Evolutionary conservation across 2,113 vertebrate species (phyloP).

Genomic region (Semnopithecus entellus): DNA sequence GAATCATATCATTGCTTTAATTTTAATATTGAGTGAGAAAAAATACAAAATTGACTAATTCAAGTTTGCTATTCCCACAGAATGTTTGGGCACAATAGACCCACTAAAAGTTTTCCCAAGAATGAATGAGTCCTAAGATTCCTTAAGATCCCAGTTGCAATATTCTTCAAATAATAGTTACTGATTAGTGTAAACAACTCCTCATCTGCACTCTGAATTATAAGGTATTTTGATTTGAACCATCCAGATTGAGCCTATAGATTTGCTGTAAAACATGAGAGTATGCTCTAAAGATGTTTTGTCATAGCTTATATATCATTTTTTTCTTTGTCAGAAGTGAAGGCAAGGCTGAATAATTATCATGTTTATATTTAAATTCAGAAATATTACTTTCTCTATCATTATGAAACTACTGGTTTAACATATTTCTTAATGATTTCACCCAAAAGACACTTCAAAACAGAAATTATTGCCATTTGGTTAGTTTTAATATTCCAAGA

Average conservation of each 20-base stretch:
- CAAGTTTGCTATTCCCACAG: not conserved
- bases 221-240: not conserved
- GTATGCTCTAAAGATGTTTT: accelerated
- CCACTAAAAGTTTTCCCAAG: not conserved
- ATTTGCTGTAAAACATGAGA: not conserved
- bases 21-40: not conserved
- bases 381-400: not conserved
- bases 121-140: not conserved
- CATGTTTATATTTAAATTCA: not conserved
- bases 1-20: not conserved
- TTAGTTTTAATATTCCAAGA: not conserved
- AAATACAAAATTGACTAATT: not conserved
- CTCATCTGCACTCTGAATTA: not conserved
- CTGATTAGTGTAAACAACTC: not conserved
- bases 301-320: not conserved
- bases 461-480: not conserved
- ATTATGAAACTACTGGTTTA: not conserved
- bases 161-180: not conserved
- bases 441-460: not conserved
- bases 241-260: not conserved
- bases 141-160: not conserved
- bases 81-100: not conserved
- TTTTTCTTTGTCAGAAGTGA: not conserved
- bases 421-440: not conserved
- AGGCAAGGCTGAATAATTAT: not conserved